Percentiles rank a stretch among this genome's conserved stretches.
Conservation (phyloP, 2,113 vertebrate species). For the Lipotes vexillifer region DNA sequence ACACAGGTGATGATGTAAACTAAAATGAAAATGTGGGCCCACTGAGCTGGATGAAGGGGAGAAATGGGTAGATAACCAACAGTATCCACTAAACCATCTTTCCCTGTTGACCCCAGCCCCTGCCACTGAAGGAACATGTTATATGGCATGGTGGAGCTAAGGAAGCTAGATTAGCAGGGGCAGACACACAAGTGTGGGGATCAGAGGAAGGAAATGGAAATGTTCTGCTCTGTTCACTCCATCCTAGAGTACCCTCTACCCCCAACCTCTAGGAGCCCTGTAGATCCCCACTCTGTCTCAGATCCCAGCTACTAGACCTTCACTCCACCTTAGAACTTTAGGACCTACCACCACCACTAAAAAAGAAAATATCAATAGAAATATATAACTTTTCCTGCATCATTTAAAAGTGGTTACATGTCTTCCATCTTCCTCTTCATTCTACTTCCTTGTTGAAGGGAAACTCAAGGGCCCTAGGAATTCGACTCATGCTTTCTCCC, state of each 20-base stretch:
- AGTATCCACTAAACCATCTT: background rate
- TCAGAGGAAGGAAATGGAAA: background rate
- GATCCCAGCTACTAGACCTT: background rate
- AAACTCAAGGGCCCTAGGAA: background rate
- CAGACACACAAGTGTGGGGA: background rate
- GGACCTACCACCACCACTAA: background rate
- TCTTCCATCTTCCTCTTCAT: background rate
- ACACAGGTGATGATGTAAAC: background rate
- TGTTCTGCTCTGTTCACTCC: background rate
- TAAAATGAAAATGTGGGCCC: background rate
- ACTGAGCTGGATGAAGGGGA: background rate
- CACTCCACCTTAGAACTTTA: background rate
- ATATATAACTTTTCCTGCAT: background rate
- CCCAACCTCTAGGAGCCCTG: background rate
- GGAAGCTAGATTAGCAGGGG: background rate
- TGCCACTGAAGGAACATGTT: background rate
- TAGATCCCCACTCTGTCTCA: background rate
- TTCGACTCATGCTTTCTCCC: background rate
- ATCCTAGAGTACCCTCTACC: background rate
- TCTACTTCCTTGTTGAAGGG: background rate
- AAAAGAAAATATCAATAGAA: background rate
- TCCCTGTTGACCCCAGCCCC: background rate
- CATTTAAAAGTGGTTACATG: background rate
- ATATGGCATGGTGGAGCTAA: background rate
- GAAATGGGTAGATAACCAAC: background rate